A percentile compares a stretch with the other conserved stretches of the same genome.
Conservation (phyloP, 1,140 invertebrate genomes). For the Drosophila littoralis region DNA sequence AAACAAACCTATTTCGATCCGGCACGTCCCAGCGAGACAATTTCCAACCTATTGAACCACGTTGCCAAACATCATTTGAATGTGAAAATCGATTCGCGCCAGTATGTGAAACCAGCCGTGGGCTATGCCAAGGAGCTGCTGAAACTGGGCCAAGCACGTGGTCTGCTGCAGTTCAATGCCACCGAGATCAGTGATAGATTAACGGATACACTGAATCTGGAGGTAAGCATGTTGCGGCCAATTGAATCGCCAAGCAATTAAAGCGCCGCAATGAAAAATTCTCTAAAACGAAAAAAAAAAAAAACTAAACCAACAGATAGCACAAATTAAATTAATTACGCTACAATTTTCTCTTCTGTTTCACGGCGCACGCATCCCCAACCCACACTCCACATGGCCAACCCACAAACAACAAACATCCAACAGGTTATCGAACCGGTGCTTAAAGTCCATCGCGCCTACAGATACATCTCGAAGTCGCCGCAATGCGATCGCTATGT, state of each 20-base stretch:
- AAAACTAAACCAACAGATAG: slow-evolving; percentile 27
- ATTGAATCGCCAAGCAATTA: slow-evolving; percentile 44
- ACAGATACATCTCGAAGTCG: slow-evolving; percentile 88
- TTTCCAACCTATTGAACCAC: slow-evolving; percentile 88
- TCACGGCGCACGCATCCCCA: slow-evolving; percentile 45
- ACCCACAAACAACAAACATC: slow-evolving; percentile 29
- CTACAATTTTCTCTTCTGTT: slow-evolving; percentile 62
- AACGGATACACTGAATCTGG: slow-evolving; percentile 91
- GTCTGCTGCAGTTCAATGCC: slow-evolving; percentile 86
- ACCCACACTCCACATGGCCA: slow-evolving; percentile 32
- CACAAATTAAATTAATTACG: slow-evolving; percentile 77
- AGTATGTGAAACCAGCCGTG: slow-evolving; percentile 90
- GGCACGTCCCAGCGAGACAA: slow-evolving; percentile 88
- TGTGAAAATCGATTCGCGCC: slow-evolving; percentile 89
- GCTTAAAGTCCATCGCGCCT: slow-evolving; percentile 90
- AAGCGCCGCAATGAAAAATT: slow-evolving; percentile 9
- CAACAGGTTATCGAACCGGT: slow-evolving; percentile 89
- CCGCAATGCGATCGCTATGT: slow-evolving; percentile 91
- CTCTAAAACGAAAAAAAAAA: slow-evolving; percentile 9
- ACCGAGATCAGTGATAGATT: slow-evolving; percentile 90
- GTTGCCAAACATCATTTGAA: slow-evolving; percentile 89
- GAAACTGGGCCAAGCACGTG: slow-evolving; percentile 88
- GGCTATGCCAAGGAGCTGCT: slow-evolving; percentile 89
- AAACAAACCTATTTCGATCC: slow-evolving; percentile 89
- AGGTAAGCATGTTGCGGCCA: slow-evolving; percentile 80